Base-by-base conservation (phyloP, 2,797 vertebrate genomes). In the Melanitta fusca region DNA sequence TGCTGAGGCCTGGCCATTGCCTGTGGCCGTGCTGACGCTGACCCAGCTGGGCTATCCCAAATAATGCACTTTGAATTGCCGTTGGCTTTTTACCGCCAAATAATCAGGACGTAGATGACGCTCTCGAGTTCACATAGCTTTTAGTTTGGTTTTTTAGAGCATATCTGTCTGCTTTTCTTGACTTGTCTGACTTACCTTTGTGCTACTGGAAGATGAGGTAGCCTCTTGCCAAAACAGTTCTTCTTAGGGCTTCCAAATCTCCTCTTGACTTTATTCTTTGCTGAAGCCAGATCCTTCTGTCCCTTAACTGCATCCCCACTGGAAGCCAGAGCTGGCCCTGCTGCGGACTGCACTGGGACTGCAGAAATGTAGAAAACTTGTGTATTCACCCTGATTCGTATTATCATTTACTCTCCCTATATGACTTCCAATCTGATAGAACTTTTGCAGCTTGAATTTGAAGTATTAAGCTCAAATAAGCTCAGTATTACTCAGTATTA, bases 21-120 rank as follows among this genome's bases (percentile, higher is more conserved):
- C 18, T 0, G 4, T 78, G 84, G 77, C 77, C 66, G 53, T 71
- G 89, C 81, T 91, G 91, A 93, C 82, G 72, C 68, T 86, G 39
- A 65, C 75, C 86, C 62, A 90, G 75, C 45, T 88, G 92, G 85
- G 85, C 85, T 89, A 19, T 84, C 82, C 85, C 86, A 74, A 11
- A 58, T 61, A 89, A 89, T 86, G 95, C 92, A 96, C 96, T 94
- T 96, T 96, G 85, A 95, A 89, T 86, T 91, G 95, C 80, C 8
- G 0, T 80, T 95, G 84, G 74, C 83, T 94, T 58, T 91, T 75
- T 85, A 70, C 66, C 2, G 6, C 91, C 80, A 93, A 81, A 95
- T 57, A 72, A 80, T 75, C 8, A 25, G 78, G 91, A 91, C 0
- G 25, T 86, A 96, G 89, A 38, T 70, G 86, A 88, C 1, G 47